These are phyloP conservation scores for Alligator mississippiensis DNA, from an alignment of 2,113 vertebrate genomes.

Conservation along the genomic window DNA sequence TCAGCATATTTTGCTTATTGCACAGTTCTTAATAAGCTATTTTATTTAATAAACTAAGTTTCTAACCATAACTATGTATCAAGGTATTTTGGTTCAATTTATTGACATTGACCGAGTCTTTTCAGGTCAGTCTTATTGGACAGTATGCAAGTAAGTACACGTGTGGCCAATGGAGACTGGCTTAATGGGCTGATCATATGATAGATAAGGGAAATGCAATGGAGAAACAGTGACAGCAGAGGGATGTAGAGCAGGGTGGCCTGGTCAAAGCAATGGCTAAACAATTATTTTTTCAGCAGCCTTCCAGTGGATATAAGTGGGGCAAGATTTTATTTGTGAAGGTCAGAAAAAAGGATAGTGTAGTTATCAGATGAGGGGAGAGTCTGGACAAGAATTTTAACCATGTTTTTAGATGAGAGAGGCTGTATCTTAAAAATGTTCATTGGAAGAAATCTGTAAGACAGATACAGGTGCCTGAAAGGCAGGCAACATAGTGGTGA, in stretches of 20 bases:
- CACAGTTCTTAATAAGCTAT: too few species aligned
- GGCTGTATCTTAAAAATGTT: too few species aligned
- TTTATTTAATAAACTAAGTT: too few species aligned
- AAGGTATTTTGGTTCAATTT: too few species aligned
- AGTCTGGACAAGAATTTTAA: background rate
- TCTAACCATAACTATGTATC: too few species aligned
- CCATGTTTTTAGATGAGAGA: background rate
- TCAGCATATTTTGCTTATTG: too few species aligned
- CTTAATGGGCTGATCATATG: background rate
- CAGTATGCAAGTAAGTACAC: too few species aligned
- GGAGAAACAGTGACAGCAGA: background rate
- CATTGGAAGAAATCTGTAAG: too few species aligned
- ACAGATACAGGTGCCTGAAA: too few species aligned
- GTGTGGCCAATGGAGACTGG: background rate
- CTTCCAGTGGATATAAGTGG: background rate
- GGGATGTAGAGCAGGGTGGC: background rate
- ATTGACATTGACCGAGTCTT: too few species aligned
- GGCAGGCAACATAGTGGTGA: too few species aligned
- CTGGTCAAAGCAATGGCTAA: background rate
- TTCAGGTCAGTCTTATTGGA: too few species aligned
- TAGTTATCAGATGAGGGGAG: background rate
- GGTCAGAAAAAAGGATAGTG: accelerated
- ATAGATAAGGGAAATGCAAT: background rate
- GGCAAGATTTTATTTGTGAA: background rate
- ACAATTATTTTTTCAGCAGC: background rate